Conservation (phyloP, 92 coral and sea anemone genomes). For the Paramuricea clavata region DNA sequence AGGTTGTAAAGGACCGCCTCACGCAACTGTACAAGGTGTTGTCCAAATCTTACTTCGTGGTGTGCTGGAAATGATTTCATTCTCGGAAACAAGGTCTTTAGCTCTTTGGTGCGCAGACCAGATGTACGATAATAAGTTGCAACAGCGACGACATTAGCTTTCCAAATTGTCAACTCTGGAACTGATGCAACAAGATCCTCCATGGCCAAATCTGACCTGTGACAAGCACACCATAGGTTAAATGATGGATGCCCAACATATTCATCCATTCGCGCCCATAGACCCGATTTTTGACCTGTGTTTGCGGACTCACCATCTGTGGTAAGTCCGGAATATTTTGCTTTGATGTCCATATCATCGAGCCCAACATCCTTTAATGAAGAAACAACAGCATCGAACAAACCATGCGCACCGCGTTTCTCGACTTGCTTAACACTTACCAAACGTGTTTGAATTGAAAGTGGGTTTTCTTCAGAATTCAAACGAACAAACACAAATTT, state of each 20-base stretch:
- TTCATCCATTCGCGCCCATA: slow-evolving; percentile 30
- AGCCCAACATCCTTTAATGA: slow-evolving; percentile 20
- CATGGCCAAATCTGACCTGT: slow-evolving; percentile 38
- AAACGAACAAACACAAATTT: slow-evolving; percentile 11
- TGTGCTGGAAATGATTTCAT: slow-evolving; percentile 13
- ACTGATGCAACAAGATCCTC: not conserved
- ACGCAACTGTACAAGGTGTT: slow-evolving; percentile 8
- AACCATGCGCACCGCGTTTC: slow-evolving; percentile 29
- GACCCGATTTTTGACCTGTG: slow-evolving; percentile 20
- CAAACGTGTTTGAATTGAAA: slow-evolving; percentile 32
- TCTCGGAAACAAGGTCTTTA: not conserved
- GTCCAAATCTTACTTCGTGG: slow-evolving; percentile 7
- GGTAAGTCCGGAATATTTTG: slow-evolving; percentile 25
- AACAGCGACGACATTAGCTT: slow-evolving; percentile 4
- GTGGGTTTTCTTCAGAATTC: not conserved
- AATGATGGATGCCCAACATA: slow-evolving; percentile 25
- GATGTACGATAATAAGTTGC: slow-evolving; percentile 14
- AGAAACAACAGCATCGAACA: slow-evolving; percentile 29
- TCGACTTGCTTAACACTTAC: slow-evolving; percentile 22
- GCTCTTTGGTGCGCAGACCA: slow-evolving; percentile 20
- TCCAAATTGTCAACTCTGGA: slow-evolving; percentile 21
- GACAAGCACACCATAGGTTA: slow-evolving; percentile 9
- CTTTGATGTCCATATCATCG: not conserved
- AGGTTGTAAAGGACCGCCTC: slow-evolving; percentile 37
- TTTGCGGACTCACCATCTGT: slow-evolving; percentile 7